Conservation (phyloP, 1,140 invertebrate genomes). For the Leptinotarsa lineolata region DNA sequence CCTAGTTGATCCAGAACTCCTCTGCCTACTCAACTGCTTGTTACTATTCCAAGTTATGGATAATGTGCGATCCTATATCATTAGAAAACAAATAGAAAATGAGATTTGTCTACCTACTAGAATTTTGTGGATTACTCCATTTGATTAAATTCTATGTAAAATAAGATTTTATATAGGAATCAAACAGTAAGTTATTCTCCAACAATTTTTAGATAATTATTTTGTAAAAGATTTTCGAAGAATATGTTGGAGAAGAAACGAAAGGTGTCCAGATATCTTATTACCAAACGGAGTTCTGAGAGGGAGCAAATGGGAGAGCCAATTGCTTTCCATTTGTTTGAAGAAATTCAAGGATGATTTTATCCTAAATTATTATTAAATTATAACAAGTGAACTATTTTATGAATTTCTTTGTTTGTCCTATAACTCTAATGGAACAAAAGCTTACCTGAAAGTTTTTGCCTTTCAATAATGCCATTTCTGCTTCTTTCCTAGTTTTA, state of each 20-base stretch:
- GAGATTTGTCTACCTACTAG: constrained; percentile 20
- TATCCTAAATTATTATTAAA: too few species aligned
- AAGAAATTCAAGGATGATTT: too few species aligned
- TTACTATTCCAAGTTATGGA: constrained; percentile 52
- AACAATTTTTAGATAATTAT: background rate
- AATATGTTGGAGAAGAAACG: too few species aligned
- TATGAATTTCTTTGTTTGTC: background rate
- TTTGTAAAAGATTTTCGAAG: too few species aligned
- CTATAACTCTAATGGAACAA: background rate
- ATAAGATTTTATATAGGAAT: too few species aligned
- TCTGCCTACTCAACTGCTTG: constrained; percentile 44
- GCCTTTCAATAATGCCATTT: constrained; percentile 69
- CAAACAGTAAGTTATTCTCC: background rate
- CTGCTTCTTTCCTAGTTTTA: constrained; percentile 74
- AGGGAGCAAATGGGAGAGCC: too few species aligned
- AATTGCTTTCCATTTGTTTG: too few species aligned
- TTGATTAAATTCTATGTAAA: background rate
- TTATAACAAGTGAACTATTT: background rate
- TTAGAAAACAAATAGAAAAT: too few species aligned
- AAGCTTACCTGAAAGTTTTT: constrained; percentile 63
- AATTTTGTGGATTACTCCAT: background rate
- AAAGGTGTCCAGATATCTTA: too few species aligned
- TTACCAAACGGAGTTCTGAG: too few species aligned
- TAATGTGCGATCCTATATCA: constrained; percentile 49
- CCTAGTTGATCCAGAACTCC: constrained; percentile 40